Conservation (phyloP, 2,113 vertebrate species). For the Nyctereutes procyonoides region DNA sequence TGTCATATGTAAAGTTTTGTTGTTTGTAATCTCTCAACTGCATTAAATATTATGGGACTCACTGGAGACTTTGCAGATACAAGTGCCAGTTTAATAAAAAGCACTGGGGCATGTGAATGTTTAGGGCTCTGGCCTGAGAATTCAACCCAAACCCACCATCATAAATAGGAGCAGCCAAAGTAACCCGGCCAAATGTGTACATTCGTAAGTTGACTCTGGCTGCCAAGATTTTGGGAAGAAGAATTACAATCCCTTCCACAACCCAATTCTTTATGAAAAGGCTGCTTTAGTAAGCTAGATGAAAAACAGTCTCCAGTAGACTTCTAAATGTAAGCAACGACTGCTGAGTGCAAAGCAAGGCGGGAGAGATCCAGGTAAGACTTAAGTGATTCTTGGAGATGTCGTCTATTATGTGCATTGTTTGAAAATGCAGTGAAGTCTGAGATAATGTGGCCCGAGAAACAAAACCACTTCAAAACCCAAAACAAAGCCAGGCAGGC, state of each 20-base stretch:
- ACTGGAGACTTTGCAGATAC: neutral
- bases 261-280: slow-evolving; percentile 16
- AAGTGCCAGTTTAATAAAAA: neutral
- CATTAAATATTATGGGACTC: neutral
- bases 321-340: slow-evolving; percentile 54
- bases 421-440: slow-evolving; percentile 46
- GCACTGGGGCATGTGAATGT: neutral
- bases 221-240: slow-evolving; percentile 43
- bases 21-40: slow-evolving; percentile 17
- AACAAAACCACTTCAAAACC: slow-evolving; percentile 19
- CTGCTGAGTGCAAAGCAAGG: neutral
- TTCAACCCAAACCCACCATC: neutral
- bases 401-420: neutral
- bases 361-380: neutral
- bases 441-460: neutral
- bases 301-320: slow-evolving; percentile 47
- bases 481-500: neutral
- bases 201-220: fast-evolving
- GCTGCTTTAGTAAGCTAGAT: neutral
- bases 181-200: neutral
- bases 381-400: neutral
- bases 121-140: slow-evolving; percentile 2
- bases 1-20: neutral
- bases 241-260: neutral
- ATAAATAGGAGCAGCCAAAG: neutral